Evolutionary conservation across 2,113 vertebrate species (phyloP).

Genomic region (Ptyas mucosa): DNA sequence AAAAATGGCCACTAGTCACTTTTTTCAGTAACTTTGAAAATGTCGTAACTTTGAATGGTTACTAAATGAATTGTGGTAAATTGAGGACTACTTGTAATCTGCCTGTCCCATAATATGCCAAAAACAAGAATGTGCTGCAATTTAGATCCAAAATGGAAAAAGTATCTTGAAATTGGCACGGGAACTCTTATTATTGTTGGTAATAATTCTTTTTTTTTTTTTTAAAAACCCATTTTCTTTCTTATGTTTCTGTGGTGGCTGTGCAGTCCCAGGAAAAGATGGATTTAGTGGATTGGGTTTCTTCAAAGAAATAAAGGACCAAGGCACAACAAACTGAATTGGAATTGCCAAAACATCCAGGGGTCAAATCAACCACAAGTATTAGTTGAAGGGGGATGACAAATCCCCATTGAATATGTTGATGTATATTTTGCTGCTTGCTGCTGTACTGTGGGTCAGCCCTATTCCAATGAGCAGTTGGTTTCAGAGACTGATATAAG

Average conservation of each 20-base stretch:
- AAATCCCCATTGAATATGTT: not conserved
- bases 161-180: not conserved
- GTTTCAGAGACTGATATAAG: not conserved
- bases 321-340: not conserved
- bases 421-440: not conserved
- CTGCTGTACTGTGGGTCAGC: not conserved
- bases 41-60: not conserved
- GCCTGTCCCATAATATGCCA: not conserved
- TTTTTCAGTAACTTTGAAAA: not conserved
- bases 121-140: not conserved
- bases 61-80: not conserved
- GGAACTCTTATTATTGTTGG: not conserved
- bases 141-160: not conserved
- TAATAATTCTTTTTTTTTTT: not conserved
- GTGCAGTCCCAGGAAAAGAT: not conserved
- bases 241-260: not conserved
- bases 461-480: not conserved
- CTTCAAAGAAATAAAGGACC: not conserved
- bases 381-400: not conserved
- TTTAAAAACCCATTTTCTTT: not conserved
- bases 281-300: not conserved
- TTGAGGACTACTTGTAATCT: not conserved
- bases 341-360: too few species aligned
- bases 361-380: not conserved
- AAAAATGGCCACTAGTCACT: not conserved